phyloP scores from a whole-genome alignment of 2,113 vertebrate species.

The Forbesichthys agassizii region DNA sequence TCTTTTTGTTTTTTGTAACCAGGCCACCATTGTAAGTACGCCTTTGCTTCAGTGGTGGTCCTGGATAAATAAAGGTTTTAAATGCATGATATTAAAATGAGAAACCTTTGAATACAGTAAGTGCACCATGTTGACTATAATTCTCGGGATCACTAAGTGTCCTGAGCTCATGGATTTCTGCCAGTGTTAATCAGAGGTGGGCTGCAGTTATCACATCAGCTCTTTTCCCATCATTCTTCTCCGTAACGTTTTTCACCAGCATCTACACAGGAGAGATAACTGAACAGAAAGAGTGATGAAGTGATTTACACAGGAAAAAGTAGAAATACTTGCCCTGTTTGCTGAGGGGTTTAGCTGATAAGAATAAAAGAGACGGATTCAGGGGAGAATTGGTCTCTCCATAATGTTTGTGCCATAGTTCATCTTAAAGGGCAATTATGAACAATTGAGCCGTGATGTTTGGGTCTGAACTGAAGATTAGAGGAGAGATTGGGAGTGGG shows the following conservation, averaged over 20 bases:
- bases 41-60: too few species aligned
- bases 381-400: slow-evolving; percentile 47
- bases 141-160: neutral
- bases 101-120: neutral
- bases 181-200: neutral
- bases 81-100: too few species aligned
- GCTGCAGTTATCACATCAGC: neutral
- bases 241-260: slow-evolving; percentile 11
- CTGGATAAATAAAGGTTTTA: too few species aligned
- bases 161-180: neutral
- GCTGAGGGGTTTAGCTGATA: slow-evolving; percentile 54
- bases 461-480: slow-evolving; percentile 65
- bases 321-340: slow-evolving; percentile 41
- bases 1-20: too few species aligned
- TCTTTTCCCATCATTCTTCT: neutral
- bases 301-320: slow-evolving; percentile 57
- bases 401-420: slow-evolving; percentile 64
- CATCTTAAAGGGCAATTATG: slow-evolving; percentile 67
- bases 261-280: slow-evolving; percentile 46
- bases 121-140: neutral
- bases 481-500: slow-evolving; percentile 58
- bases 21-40: too few species aligned
- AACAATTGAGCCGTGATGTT: slow-evolving; percentile 62
- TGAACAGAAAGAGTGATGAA: slow-evolving; percentile 33
- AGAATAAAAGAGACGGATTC: slow-evolving; percentile 55